Conservation (phyloP, 2,797 vertebrate species). For the Falco berigora region DNA sequence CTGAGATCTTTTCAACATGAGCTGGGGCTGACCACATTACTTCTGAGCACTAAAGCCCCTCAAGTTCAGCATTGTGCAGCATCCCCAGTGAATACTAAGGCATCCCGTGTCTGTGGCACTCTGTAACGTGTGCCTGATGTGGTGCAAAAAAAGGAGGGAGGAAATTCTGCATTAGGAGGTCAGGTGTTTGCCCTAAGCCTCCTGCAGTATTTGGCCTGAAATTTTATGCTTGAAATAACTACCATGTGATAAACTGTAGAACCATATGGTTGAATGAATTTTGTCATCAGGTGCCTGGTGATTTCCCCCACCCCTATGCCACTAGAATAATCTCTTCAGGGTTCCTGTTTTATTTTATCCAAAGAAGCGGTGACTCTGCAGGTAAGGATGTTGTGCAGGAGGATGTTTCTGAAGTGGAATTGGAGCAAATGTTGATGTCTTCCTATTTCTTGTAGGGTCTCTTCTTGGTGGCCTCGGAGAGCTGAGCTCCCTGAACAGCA, state of each 20-base stretch:
- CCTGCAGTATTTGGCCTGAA: background rate
- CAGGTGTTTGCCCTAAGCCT: background rate
- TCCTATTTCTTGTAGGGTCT: conserved; percentile 54
- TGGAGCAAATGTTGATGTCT: background rate
- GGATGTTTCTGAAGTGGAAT: background rate
- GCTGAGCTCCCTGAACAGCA: conserved; percentile 68
- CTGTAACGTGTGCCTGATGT: fast-evolving
- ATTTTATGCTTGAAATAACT: background rate
- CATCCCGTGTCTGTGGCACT: background rate
- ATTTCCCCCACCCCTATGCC: background rate
- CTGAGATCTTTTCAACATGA: background rate
- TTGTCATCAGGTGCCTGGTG: background rate
- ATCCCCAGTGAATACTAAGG: background rate
- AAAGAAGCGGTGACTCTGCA: background rate
- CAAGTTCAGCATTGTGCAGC: no score
- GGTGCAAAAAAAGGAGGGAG: background rate
- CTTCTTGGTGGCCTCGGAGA: conserved; percentile 54
- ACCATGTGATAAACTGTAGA: background rate
- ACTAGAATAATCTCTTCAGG: background rate
- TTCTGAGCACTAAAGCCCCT: background rate
- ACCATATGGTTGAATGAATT: background rate
- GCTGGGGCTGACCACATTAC: background rate
- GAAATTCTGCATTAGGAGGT: background rate
- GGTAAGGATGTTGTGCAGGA: background rate
- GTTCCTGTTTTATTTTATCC: background rate